A percentile compares a stretch with the other conserved stretches of the same genome.
Evolutionary conservation across 2,888 invertebrate species (phyloP).

Genomic region (Seira ritae): DNA sequence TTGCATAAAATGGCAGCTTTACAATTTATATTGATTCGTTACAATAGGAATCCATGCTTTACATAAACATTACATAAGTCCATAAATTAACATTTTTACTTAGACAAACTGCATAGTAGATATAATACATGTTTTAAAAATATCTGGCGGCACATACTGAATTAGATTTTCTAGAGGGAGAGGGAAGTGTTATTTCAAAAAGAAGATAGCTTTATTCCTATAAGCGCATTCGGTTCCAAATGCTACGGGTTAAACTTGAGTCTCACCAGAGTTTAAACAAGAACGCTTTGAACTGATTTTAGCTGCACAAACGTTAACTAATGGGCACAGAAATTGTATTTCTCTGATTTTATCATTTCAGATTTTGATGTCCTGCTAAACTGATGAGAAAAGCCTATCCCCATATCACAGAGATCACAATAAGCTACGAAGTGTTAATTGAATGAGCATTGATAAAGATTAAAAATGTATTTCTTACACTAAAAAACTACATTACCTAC

Average conservation of each 20-base stretch:
- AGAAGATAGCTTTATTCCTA: not conserved
- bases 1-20: too few species aligned
- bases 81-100: conserved; percentile 17
- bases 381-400: conserved; percentile 58
- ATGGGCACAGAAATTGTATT: too few species aligned
- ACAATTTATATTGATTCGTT: too few species aligned
- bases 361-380: conserved; percentile 41
- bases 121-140: conserved; percentile 4
- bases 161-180: not conserved
- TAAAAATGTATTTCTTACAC: not conserved
- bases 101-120: not conserved
- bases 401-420: conserved; percentile 69
- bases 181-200: not conserved
- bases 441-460: not conserved
- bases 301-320: too few species aligned
- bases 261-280: conserved; percentile 39
- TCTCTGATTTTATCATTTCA: too few species aligned
- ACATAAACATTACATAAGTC: conserved; percentile 3
- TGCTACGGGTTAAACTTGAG: conserved; percentile 60
- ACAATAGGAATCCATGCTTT: not conserved
- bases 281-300: too few species aligned
- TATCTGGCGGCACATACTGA: not conserved
- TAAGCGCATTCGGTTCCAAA: conserved; percentile 69
- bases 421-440: conserved; percentile 55
- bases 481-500: not conserved